phyloP scores from a whole-genome alignment of 2,797 vertebrate genomes.

The Coregonus suidteri region DNA sequence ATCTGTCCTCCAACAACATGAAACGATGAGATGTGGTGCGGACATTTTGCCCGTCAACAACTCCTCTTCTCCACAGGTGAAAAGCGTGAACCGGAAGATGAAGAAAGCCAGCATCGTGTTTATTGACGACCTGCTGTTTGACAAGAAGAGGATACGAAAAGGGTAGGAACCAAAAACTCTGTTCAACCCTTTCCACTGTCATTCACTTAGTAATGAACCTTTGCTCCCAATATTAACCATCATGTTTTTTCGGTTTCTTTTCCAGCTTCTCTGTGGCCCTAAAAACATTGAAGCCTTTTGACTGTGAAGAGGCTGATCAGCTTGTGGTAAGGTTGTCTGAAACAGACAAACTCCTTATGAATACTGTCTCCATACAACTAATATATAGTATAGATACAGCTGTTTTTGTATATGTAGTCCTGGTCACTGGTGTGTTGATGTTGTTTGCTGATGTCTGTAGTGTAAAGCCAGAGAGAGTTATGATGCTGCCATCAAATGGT shows the following conservation, averaged over 20 bases:
- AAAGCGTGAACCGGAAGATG: constrained; percentile 79
- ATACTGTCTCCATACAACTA: not conserved
- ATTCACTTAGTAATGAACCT: not conserved
- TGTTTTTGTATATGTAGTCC: not conserved
- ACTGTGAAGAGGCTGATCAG: constrained; percentile 82
- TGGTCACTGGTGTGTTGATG: not conserved
- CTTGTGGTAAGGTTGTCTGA: constrained; percentile 77
- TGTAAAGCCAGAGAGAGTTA: constrained; percentile 79
- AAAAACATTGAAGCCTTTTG: constrained; percentile 85
- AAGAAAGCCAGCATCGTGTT: constrained; percentile 86
- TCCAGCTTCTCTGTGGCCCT: constrained; percentile 80
- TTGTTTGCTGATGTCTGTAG: constrained; percentile 53
- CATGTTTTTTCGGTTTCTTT: constrained; percentile 17
- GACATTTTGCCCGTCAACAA: too few relatives aligned
- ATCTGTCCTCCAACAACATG: not conserved
- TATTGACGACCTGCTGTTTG: constrained; percentile 72
- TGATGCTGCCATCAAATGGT: constrained; percentile 79
- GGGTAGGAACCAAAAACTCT: constrained; percentile 62
- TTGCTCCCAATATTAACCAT: not conserved
- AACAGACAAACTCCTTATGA: not conserved
- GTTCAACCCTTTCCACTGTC: not conserved
- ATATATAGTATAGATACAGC: not conserved
- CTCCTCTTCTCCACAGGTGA: constrained; percentile 73
- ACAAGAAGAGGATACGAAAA: constrained; percentile 59
- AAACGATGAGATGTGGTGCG: too few relatives aligned